These are phyloP conservation scores for Pseudochirops cupreus DNA, from an alignment of 2,797 vertebrate genomes.

Conservation along the genomic window DNA sequence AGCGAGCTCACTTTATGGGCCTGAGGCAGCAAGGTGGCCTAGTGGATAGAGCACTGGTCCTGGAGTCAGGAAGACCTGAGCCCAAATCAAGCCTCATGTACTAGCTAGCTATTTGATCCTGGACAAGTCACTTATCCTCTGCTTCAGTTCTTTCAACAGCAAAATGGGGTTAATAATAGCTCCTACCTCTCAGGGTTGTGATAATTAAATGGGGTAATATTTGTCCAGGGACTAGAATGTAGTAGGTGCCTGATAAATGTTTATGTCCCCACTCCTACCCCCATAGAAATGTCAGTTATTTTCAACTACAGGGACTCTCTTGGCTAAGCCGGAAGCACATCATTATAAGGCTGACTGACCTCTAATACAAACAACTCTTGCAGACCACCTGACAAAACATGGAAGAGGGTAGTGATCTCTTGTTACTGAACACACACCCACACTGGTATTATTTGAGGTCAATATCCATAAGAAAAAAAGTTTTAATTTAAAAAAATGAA, in stretches of 20 bases:
- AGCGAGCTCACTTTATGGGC: neutral
- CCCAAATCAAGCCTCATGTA: neutral
- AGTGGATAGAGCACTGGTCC: no score
- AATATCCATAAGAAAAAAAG: conserved; percentile 11
- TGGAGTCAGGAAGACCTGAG: neutral
- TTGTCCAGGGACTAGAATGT: neutral
- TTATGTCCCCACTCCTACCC: neutral
- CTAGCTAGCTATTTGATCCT: neutral
- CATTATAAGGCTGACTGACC: neutral
- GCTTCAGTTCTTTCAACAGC: neutral
- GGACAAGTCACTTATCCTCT: neutral
- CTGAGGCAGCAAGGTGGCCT: no score
- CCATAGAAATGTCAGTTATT: neutral
- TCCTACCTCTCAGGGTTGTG: neutral
- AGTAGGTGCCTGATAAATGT: neutral
- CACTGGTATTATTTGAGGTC: neutral
- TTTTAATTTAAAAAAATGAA: conserved; percentile 25
- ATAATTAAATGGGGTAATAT: neutral
- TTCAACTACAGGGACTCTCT: neutral
- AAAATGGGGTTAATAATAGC: neutral
- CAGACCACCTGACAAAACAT: neutral
- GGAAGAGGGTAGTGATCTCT: neutral
- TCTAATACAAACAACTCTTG: neutral
- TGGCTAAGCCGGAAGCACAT: neutral
- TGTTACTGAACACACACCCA: neutral